These are phyloP conservation scores for Epinephelus coioides DNA, from an alignment of 2,797 vertebrate species.

Conservation along the genomic window DNA sequence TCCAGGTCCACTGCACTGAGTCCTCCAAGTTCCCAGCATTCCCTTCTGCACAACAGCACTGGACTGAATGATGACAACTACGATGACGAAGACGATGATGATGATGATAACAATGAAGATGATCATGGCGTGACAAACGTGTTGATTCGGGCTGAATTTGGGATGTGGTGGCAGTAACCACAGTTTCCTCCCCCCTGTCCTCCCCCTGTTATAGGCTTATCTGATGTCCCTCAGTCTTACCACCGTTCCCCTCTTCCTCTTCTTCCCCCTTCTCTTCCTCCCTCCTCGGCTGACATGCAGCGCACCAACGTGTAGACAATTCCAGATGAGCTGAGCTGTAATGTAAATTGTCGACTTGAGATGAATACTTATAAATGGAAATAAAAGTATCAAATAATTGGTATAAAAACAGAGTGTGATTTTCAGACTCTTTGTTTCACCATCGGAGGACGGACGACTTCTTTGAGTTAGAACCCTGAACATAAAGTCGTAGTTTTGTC, in stretches of 20 bases:
- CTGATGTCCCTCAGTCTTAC: slow-evolving; percentile 69
- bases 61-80: slow-evolving; percentile 68
- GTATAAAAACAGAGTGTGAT: slow-evolving; percentile 44
- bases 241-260: slow-evolving; percentile 49
- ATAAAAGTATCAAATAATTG: slow-evolving; percentile 80
- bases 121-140: slow-evolving; percentile 47
- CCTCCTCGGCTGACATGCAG: slow-evolving; percentile 56
- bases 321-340: slow-evolving; percentile 75
- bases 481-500: not conserved
- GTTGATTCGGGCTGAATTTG: slow-evolving; percentile 69
- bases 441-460: not conserved
- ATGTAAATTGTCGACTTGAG: slow-evolving; percentile 80
- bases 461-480: not conserved
- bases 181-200: slow-evolving; percentile 26
- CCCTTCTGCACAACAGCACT: slow-evolving; percentile 84
- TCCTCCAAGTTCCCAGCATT: slow-evolving; percentile 87
- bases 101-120: slow-evolving; percentile 40
- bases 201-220: slow-evolving; percentile 56
- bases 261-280: slow-evolving; percentile 48
- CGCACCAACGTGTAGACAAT: slow-evolving; percentile 67
- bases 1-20: slow-evolving; percentile 85
- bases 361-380: slow-evolving; percentile 80
- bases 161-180: slow-evolving; percentile 76
- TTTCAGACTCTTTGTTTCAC: not conserved
- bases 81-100: slow-evolving; percentile 34